Evolutionary conservation across 2,113 vertebrate genomes (phyloP), one percentile per base, ranked within the genome.

Genomic region (Oenanthe oenanthe): DNA sequence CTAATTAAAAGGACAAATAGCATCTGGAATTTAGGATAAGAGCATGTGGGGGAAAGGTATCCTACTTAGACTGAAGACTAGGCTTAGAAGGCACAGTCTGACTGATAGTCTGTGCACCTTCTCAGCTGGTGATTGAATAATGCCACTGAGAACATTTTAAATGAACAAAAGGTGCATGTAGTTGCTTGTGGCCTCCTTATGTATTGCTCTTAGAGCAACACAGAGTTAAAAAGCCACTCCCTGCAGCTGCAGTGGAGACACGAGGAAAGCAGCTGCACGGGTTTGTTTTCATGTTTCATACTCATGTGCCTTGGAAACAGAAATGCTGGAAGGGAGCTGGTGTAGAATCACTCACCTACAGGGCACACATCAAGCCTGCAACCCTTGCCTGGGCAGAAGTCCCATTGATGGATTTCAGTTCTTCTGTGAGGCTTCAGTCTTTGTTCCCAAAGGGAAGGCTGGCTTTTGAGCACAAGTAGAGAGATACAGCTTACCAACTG

Each of bases 131-230:
- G 96, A 96, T 86, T 89, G 89, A 87, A 91, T 90, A 95, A 81
- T 53, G 85, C 92, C 95, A 90, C 68, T n/a, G 87, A 97, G 96
- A 96, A 77, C 83, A 74, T 93, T 97, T 97, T 58, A 90, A 95
- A 94, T 95, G 86, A 97, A 85, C 93, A 75, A 82, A 50, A 97
- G 97, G 92, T 93, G 91, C 92, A 71, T 74, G 15, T 48, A 32
- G 81, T 77, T 95, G 75, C 96, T 92, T 92, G 91, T 89, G 94
- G 90, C 72, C 57, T 92, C 84, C 95, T 98, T 85, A 94, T 96
- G 96, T 97, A 98, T 96, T 97, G 94, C 95, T 98, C 97, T 97
- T 97, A 98, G 92, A 95, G 93, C 88, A 95, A 92, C 40, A 14
- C 25, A 53, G 92, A 95, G 93, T 95, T 94, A 92, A 62, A 77